Evolutionary conservation across 2,888 invertebrate genomes (phyloP).

Genomic region (Coelinius sp.): DNA sequence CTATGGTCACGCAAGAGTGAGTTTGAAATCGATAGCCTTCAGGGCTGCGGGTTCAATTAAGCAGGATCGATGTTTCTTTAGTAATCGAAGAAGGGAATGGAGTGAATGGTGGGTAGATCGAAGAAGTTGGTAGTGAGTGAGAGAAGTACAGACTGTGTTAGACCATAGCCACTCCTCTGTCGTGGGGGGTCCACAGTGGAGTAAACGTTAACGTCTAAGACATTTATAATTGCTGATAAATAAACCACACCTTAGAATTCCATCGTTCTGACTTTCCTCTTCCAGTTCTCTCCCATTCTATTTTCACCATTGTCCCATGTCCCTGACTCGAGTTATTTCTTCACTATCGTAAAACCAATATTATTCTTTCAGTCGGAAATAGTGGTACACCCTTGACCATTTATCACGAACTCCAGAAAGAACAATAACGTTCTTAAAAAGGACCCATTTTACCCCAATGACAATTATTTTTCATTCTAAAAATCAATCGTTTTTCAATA

Average conservation of each 20-base stretch:
- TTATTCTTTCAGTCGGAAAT: background rate
- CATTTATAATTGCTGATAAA: slow-evolving; percentile 42
- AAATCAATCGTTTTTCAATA: no score
- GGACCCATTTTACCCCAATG: no score
- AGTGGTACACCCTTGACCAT: background rate
- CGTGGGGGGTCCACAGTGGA: slow-evolving; percentile 25
- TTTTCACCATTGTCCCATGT: slow-evolving; percentile 13
- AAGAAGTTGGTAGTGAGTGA: slow-evolving; percentile 23
- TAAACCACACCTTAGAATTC: slow-evolving; percentile 42
- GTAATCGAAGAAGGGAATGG: slow-evolving; percentile 41
- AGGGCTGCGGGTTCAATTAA: slow-evolving; percentile 42
- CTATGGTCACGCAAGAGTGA: slow-evolving; percentile 38
- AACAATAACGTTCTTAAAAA: no score
- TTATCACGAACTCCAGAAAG: background rate
- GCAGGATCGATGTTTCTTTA: slow-evolving; percentile 41
- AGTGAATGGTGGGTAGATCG: slow-evolving; percentile 17
- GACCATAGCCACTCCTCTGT: slow-evolving; percentile 39
- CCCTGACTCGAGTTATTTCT: background rate
- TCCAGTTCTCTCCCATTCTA: no score
- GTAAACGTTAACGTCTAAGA: slow-evolving; percentile 32
- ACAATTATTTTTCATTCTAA: no score
- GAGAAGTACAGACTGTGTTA: slow-evolving; percentile 18
- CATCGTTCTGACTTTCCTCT: background rate
- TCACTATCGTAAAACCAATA: slow-evolving; percentile 12
- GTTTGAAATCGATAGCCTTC: slow-evolving; percentile 38